Evolutionary conservation across 2,888 invertebrate species (phyloP).

Genomic region (Orchesellides sinensis): DNA sequence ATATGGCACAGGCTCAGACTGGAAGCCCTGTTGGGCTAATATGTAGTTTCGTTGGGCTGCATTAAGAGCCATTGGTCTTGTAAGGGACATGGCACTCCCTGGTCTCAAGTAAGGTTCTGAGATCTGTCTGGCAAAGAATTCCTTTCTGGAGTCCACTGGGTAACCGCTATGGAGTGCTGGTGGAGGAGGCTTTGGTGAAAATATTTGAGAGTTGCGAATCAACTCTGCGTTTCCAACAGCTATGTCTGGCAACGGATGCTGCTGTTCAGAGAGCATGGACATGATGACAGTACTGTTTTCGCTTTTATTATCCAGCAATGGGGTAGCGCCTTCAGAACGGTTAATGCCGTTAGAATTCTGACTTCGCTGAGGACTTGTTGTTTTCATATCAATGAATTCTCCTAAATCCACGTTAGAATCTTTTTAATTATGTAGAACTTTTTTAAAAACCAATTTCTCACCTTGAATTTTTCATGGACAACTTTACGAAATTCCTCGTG

Average conservation of each 20-base stretch:
- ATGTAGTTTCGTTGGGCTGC: conserved; percentile 39
- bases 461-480: conserved; percentile 51
- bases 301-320: conserved; percentile 36
- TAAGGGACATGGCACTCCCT: conserved; percentile 45
- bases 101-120: conserved; percentile 49
- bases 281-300: conserved; percentile 35
- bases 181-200: conserved; percentile 53
- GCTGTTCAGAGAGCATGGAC: conserved; percentile 15
- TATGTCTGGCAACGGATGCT: conserved; percentile 30
- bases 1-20: conserved; percentile 18
- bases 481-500: conserved; percentile 51
- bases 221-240: conserved; percentile 33
- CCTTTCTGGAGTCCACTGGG: conserved; percentile 34
- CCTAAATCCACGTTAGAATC: conserved; percentile 53
- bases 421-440: conserved; percentile 13
- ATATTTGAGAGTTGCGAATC: conserved; percentile 42
- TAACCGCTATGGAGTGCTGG: conserved; percentile 8
- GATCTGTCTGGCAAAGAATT: conserved; percentile 57
- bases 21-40: conserved; percentile 36
- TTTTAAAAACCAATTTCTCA: conserved; percentile 5
- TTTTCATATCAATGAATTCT: conserved; percentile 46
- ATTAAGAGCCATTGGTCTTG: conserved; percentile 26
- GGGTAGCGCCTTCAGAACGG: conserved; percentile 37
- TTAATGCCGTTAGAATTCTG: neutral
- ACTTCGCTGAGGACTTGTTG: neutral